A percentile compares a stretch with the other conserved stretches of the same genome.
Evolutionary conservation across 2,113 vertebrate species (phyloP).

Genomic region (Gallinago jamesoni): DNA sequence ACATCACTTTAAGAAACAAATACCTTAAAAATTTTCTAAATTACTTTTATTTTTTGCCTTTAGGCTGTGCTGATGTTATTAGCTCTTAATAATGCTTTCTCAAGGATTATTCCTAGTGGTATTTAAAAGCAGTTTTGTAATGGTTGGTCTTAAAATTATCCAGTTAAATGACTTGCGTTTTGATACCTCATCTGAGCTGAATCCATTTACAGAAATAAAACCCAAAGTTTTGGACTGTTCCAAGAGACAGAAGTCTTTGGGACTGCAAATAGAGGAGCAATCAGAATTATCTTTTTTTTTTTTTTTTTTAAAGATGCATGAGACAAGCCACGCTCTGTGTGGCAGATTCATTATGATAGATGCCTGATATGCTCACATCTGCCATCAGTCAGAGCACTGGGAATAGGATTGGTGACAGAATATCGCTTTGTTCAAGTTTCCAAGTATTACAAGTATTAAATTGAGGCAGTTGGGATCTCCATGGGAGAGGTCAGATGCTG

Average conservation of each 20-base stretch:
- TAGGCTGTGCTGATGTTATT: constrained; percentile 5
- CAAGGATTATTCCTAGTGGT: constrained; percentile 22
- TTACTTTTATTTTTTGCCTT: constrained; percentile 8
- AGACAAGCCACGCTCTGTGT: not conserved
- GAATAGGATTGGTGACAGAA: constrained; percentile 10
- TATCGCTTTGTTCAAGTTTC: constrained; percentile 42
- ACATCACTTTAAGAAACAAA: not conserved
- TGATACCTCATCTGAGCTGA: constrained; percentile 3
- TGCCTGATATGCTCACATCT: constrained; percentile 28
- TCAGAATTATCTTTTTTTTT: not conserved
- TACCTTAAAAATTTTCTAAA: not conserved
- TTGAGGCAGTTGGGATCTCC: constrained; percentile 18
- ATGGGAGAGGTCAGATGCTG: constrained; percentile 37
- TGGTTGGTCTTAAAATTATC: constrained; percentile 26
- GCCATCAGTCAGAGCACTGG: constrained; percentile 18
- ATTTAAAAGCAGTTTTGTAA: constrained; percentile 38
- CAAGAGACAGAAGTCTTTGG: not conserved
- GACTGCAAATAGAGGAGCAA: not conserved
- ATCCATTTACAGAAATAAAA: not conserved
- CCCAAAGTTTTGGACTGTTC: not conserved
- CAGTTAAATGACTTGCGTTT: constrained; percentile 14
- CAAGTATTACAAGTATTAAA: constrained; percentile 31
- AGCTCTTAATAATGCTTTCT: constrained; percentile 8
- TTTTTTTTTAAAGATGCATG: not conserved
- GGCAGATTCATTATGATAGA: constrained; percentile 6